A percentile compares a stretch with the other conserved stretches of the same genome.
Evolutionary conservation across 37 sponge, comb jelly and placozoan species (phyloP).

Genomic region (Cliona cf. orientalis): DNA sequence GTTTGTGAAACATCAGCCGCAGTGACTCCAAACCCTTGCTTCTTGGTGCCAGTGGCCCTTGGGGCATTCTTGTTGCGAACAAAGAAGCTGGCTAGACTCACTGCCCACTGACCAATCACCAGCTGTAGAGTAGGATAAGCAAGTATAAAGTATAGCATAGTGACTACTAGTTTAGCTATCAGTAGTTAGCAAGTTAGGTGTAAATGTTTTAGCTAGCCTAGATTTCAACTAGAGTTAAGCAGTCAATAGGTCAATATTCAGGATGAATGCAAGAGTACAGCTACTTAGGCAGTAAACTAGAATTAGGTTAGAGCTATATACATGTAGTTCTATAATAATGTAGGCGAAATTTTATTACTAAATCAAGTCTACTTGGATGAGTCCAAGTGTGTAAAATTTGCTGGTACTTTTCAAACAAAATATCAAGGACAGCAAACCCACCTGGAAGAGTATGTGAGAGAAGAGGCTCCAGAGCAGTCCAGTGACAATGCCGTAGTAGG

Average conservation of each 20-base stretch:
- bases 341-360: background rate
- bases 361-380: background rate
- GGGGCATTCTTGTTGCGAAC: background rate
- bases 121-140: slow-evolving; percentile 29
- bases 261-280: no score
- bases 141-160: no score
- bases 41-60: background rate
- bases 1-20: slow-evolving; percentile 43
- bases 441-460: slow-evolving; percentile 54
- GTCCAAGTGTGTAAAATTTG: background rate
- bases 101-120: slow-evolving; percentile 40
- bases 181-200: no score
- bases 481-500: slow-evolving; percentile 20
- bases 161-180: no score
- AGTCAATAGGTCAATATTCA: no score
- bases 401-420: background rate
- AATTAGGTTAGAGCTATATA: no score
- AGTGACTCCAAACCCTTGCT: slow-evolving; percentile 39
- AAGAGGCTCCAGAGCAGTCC: slow-evolving; percentile 63
- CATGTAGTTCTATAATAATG: no score
- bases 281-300: no score
- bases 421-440: background rate
- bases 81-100: slow-evolving; percentile 42
- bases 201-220: no score
- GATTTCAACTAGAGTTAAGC: no score